A percentile compares a stretch with the other conserved stretches of the same genome.
Conservation (phyloP, 2,797 vertebrate genomes). For the Miichthys miiuy region DNA sequence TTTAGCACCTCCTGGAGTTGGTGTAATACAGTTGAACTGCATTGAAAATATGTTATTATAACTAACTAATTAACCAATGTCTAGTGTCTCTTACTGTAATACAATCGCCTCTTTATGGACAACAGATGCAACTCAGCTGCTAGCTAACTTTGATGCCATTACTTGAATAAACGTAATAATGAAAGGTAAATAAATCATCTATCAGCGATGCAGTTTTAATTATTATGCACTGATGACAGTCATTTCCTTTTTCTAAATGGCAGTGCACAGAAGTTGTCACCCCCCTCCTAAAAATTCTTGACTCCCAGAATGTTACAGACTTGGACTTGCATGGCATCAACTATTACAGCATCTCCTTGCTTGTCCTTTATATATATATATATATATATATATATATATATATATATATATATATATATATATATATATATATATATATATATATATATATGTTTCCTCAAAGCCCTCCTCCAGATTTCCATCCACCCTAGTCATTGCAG, state of each 20-base stretch:
- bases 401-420: too few relatives aligned
- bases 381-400: neutral
- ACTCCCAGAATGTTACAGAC: neutral
- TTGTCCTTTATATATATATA: neutral
- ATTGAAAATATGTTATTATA: neutral
- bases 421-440: too few relatives aligned
- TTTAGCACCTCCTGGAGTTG: neutral
- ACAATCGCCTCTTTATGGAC: neutral
- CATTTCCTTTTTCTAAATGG: neutral
- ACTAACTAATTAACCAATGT: neutral
- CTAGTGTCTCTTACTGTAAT: neutral
- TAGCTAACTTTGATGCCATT: too few relatives aligned
- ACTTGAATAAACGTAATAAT: too few relatives aligned
- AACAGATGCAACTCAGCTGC: too few relatives aligned
- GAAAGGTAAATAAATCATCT: too few relatives aligned
- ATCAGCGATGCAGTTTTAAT: neutral
- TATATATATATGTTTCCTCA: neutral
- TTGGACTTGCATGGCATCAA: neutral
- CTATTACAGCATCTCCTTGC: constrained; percentile 6
- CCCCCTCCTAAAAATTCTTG: neutral
- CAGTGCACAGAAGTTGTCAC: neutral
- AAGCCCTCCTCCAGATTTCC: neutral
- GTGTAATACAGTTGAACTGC: neutral
- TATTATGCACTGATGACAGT: neutral
- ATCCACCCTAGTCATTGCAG: neutral